A percentile compares a stretch with the other conserved stretches of the same genome.
These are phyloP conservation scores for Thunnus albacares DNA, from an alignment of 2,797 vertebrate species.

Conservation along the genomic window DNA sequence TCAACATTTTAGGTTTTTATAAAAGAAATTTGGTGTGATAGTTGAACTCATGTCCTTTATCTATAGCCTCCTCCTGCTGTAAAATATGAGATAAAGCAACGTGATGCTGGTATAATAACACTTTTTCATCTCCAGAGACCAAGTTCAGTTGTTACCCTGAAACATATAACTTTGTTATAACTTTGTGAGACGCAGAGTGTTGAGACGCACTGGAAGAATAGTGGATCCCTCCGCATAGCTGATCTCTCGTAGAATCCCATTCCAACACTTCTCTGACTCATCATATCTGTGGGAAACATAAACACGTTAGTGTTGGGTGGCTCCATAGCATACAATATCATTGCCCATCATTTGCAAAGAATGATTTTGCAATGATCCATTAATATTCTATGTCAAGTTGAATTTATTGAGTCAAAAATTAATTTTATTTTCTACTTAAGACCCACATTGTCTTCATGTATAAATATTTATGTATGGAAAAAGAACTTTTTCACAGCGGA, in stretches of 20 bases:
- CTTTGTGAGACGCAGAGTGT: constrained; percentile 92
- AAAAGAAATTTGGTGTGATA: constrained; percentile 38
- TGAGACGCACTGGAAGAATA: constrained; percentile 90
- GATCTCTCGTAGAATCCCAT: constrained; percentile 93
- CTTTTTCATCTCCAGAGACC: background rate
- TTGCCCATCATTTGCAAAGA: background rate
- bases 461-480: background rate
- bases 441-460: background rate
- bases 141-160: background rate
- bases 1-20: constrained; percentile 48
- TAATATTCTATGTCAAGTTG: background rate
- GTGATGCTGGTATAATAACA: constrained; percentile 17
- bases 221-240: constrained; percentile 91
- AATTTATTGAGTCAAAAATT: background rate
- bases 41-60: background rate
- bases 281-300: constrained; percentile 88
- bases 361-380: background rate
- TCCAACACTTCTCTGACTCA: constrained; percentile 92
- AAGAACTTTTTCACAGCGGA: background rate
- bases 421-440: background rate
- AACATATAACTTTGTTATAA: constrained; percentile 82
- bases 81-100: constrained; percentile 34
- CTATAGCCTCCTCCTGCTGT: constrained; percentile 66
- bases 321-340: background rate
- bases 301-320: constrained; percentile 4